Base-by-base conservation (phyloP, 2,797 vertebrate genomes). In the Acanthopagrus latus region DNA sequence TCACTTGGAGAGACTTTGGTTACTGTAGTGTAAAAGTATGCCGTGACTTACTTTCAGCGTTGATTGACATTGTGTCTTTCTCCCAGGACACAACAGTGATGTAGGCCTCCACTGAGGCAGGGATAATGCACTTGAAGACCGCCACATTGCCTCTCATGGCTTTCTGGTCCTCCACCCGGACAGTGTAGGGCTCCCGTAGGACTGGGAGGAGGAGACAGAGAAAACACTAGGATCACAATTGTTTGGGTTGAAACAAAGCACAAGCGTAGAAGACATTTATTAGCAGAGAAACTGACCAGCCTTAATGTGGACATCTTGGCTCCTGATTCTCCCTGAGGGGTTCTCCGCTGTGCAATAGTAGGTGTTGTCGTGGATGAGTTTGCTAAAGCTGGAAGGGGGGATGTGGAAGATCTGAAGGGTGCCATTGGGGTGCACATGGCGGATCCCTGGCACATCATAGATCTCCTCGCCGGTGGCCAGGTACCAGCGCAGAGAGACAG, bases 271-370 rank as follows among this genome's bases (percentile, higher is more conserved):
- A 14, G 51, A 80, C 3, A 62, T 55, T 71, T 6, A 76, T 7
- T 33, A 62, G 50, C 1, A 54, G 33, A 73, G 54, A 71, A 72
- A 96, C 97, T 96, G 80, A 99, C 98, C 98, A 85, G 98, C 98
- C 96, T 99, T 99, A 96, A 99, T 98, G 95, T 98, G 97, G 94
- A 99, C 97, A 97, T 99, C 98, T 96, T 99, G 98, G 96, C 97
- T 99, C 95, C 98, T 97, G 95, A 99, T 99, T 97, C 99, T 98
- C 95, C 98, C 98, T 97, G 98, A 99, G 96, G 97, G 98, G 96
- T 99, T 99, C 95, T 99, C 97, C 93, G 97, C 98, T 97, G 98
- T 99, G 97, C 98, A 99, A 96, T 99, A 99, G 94, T 99, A 99
- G 94, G 96, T 99, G 95, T 97, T 98, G 95, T 99, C 98, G 70